Conservation (phyloP, 1,140 invertebrate genomes). For the Eumeta japonica region DNA sequence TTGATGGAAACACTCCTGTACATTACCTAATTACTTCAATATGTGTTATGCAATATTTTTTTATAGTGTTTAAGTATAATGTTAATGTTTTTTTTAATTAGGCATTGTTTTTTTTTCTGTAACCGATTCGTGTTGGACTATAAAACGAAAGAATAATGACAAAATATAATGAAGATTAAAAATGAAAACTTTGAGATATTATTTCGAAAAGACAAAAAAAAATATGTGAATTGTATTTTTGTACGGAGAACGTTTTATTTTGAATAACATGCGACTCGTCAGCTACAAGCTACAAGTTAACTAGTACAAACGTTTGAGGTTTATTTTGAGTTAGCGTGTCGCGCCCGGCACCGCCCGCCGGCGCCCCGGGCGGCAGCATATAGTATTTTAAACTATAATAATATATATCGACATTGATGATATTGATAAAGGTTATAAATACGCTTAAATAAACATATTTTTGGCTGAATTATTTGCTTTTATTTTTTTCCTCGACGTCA, state of each 20-base stretch:
- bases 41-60: too few relatives aligned
- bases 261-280: too few relatives aligned
- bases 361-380: too few relatives aligned
- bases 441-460: conserved; percentile 61
- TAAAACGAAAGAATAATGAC: conserved; percentile 24
- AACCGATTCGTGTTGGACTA: conserved; percentile 28
- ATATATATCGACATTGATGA: conserved; percentile 55
- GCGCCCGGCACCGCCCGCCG: not conserved
- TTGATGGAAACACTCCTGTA: too few relatives aligned
- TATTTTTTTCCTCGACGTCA: conserved; percentile 21
- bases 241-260: conserved; percentile 33
- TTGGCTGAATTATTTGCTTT: conserved; percentile 48
- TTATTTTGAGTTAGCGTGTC: too few relatives aligned
- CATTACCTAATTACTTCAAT: too few relatives aligned
- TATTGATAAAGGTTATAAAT: conserved; percentile 58
- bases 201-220: conserved; percentile 31
- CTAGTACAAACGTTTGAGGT: too few relatives aligned
- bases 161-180: conserved; percentile 20
- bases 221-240: conserved; percentile 47
- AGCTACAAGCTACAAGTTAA: too few relatives aligned
- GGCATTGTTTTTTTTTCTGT: too few relatives aligned
- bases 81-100: too few relatives aligned
- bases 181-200: conserved; percentile 39
- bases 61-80: too few relatives aligned
- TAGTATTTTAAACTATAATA: too few relatives aligned